These are phyloP conservation scores for Geotrupes spiniger DNA, from an alignment of 2,888 invertebrate species.

Conservation along the genomic window DNA sequence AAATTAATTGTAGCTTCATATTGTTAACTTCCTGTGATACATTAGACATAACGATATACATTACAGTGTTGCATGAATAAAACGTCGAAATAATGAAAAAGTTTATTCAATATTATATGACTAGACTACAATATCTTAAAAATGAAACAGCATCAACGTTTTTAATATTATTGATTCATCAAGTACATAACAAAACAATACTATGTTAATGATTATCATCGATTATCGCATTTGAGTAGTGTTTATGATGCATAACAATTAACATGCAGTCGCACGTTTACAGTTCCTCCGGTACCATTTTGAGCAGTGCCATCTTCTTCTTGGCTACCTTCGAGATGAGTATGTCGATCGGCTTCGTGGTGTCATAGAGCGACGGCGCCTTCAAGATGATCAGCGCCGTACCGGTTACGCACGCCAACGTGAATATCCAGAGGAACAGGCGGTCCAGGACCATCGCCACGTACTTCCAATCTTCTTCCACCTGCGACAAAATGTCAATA, in stretches of 20 bases:
- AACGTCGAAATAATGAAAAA: conserved; percentile 32
- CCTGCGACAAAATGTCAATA: conserved; percentile 55
- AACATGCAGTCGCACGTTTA: conserved; percentile 32
- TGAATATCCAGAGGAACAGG: conserved; percentile 93
- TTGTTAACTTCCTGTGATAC: too few species aligned
- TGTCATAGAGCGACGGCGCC: conserved; percentile 90
- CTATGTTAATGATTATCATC: conserved; percentile 49
- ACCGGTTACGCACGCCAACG: conserved; percentile 88
- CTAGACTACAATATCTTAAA: conserved; percentile 40
- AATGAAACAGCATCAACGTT: conserved; percentile 42
- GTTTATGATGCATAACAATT: conserved; percentile 23
- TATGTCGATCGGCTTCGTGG: conserved; percentile 84
- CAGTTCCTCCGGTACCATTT: conserved; percentile 71
- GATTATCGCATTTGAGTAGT: conserved; percentile 38
- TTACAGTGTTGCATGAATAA: conserved; percentile 10
- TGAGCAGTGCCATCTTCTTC: conserved; percentile 82
- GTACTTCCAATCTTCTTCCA: conserved; percentile 98
- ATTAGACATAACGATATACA: too few species aligned
- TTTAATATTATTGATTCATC: conserved; percentile 40
- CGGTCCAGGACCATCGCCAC: conserved; percentile 95
- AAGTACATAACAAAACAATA: conserved; percentile 44
- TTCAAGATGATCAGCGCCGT: conserved; percentile 84
- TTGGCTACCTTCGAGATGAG: conserved; percentile 89
- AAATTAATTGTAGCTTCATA: too few species aligned
- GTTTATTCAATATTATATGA: conserved; percentile 39